These are phyloP conservation scores for Polydrusus cervinus DNA, from an alignment of 2,888 invertebrate species.

Conservation along the genomic window DNA sequence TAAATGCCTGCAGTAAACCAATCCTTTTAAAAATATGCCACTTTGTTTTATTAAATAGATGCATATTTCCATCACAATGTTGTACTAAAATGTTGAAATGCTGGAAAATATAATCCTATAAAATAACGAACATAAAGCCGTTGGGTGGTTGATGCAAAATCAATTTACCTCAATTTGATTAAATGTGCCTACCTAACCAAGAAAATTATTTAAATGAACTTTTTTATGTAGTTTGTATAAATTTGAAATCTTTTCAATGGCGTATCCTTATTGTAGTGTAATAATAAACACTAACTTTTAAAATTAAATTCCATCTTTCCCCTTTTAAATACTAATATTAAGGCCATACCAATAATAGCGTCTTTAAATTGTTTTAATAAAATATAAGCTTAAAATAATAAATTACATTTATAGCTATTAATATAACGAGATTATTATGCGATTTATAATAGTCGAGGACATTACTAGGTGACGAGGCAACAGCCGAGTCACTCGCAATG, in stretches of 20 bases:
- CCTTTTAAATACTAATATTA: too few relatives aligned
- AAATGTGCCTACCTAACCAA: conserved; percentile 24
- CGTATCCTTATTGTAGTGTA: not conserved
- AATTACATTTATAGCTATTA: too few relatives aligned
- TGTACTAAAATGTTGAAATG: not conserved
- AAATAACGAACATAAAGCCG: conserved; percentile 13
- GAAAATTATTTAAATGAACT: conserved; percentile 28
- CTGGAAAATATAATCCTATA: not conserved
- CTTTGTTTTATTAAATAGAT: not conserved
- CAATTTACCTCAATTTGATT: conserved; percentile 21
- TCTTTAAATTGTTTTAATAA: too few relatives aligned
- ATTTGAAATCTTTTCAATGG: conserved; percentile 2
- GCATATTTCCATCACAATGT: not conserved
- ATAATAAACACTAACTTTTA: too few relatives aligned
- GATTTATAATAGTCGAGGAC: too few relatives aligned
- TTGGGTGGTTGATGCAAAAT: conserved; percentile 9
- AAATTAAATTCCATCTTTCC: too few relatives aligned
- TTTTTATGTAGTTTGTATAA: conserved; percentile 16
- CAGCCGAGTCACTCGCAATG: too few relatives aligned
- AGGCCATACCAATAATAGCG: too few relatives aligned
- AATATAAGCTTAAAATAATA: too few relatives aligned
- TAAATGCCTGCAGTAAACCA: too few relatives aligned
- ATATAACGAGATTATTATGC: too few relatives aligned
- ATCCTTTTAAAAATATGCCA: not conserved
- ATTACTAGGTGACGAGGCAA: too few relatives aligned